Evolutionary conservation across 2,113 vertebrate species (phyloP), one percentile per base, ranked within the genome.

Genomic region (Phasianus colchicus): DNA sequence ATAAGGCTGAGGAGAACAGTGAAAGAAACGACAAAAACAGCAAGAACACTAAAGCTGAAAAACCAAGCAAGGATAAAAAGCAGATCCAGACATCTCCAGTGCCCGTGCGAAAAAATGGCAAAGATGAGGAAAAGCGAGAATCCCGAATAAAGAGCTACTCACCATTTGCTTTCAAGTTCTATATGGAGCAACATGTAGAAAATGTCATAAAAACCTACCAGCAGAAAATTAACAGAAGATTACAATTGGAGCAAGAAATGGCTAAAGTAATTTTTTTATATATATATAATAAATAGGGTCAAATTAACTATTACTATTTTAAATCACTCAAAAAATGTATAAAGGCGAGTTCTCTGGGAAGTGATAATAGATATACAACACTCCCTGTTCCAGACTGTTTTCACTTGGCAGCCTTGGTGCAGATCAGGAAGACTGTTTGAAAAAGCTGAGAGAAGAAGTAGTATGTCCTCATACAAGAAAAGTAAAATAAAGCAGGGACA

Each of bases 121-220:
- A 97, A 18, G 99, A 99, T 42, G 99, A 99, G 82, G 99, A 99
- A 93, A 99, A 99, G 97, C 97, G 99, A 58, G 99, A 99, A 88
- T 99, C 99, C 0, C 98, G 99, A 75, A 99, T 99, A 96, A 99
- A 99, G 96, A 99, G 98, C 93, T 99, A 99, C 96, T 99, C 99
- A 1, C 99, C 99, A 0, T 99, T 98, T 40, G 99, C 99, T 36
- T 99, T 99, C 90, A 99, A 99, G 95, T 99, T 99, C 97, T 99
- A 99, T 97, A 99, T 99, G 99, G 99, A 99, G 93, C 99, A 99
- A 86, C 99, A 99, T 21, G 98, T 99, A 66, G 99, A 99, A 96
- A 99, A 99, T 1, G 98, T 99, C 92, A 98, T 99, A 96, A 99
- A 99, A 96, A 99, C 99, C 71, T 98, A 99, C 97, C 99, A 99